phyloP scores from a whole-genome alignment of 2,797 vertebrate genomes.

The Microtus californicus region DNA sequence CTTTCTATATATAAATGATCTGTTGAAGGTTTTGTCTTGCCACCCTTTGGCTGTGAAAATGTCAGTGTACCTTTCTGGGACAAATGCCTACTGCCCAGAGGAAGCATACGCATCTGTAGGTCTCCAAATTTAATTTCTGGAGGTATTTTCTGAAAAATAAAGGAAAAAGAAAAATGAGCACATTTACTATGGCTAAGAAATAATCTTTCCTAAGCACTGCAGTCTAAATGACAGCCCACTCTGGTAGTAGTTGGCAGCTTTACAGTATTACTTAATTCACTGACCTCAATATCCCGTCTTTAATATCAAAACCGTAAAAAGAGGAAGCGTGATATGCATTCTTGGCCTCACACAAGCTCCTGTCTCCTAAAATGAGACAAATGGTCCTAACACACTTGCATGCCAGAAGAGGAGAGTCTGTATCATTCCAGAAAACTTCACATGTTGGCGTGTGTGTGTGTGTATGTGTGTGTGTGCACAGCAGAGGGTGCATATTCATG shows the following conservation, averaged over 20 bases:
- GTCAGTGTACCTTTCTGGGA: slow-evolving; percentile 53
- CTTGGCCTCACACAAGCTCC: neutral
- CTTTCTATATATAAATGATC: neutral
- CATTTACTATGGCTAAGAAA: slow-evolving; percentile 49
- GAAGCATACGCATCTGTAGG: slow-evolving; percentile 3
- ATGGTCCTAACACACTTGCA: slow-evolving; percentile 53
- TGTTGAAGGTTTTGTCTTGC: neutral
- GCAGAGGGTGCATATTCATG: neutral
- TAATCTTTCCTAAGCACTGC: slow-evolving; percentile 57
- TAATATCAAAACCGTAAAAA: slow-evolving; percentile 63
- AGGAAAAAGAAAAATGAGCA: slow-evolving; percentile 49
- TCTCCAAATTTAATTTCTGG: slow-evolving; percentile 52
- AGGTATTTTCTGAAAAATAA: slow-evolving; percentile 61
- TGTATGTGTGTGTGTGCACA: neutral
- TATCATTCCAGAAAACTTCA: slow-evolving; percentile 42
- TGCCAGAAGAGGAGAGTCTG: slow-evolving; percentile 20
- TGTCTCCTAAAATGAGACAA: slow-evolving; percentile 68
- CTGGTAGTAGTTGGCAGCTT: slow-evolving; percentile 36
- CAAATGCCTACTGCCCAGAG: slow-evolving; percentile 52
- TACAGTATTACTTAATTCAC: slow-evolving; percentile 62
- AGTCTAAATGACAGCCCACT: neutral
- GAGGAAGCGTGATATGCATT: slow-evolving; percentile 42
- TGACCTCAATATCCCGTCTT: slow-evolving; percentile 67
- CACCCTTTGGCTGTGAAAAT: slow-evolving; percentile 38
- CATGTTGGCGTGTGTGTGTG: neutral